Evolutionary conservation across 53 echinoderm and acorn worm species (phyloP), one percentile per base, ranked within the genome.

Genomic region (Arbacia lixula): DNA sequence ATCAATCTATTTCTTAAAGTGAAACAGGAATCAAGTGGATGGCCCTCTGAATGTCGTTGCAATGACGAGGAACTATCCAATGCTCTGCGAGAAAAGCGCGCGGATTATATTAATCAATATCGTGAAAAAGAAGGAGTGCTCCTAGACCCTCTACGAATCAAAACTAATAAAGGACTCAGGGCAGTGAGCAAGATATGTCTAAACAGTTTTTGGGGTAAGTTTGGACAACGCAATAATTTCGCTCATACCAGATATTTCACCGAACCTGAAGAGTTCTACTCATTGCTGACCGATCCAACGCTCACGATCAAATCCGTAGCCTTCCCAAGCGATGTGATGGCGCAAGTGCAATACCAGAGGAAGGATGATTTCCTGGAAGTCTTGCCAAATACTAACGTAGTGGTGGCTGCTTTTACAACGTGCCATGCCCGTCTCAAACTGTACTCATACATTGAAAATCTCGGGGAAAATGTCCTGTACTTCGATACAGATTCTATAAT

Each of bases 21-120:
- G 28, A 94, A 94, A 61, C 91, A 94, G 52, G 94, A 94, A 66
- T 81, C 91, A 3, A 86, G 86, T 20, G 91, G 89, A 1, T 94
- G 94, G 94, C 94, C 94, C 6, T 2, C 32, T 0, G 69, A 62
- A 64, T 91, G 88, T 79, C 37, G 52, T 14, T 86, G 77, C 1
- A 33, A 91, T 0, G 83, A 66, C 2, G 57, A 81, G 6, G 28
- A 67, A 22, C 22, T 46, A 0, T 12, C 2, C 12, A 12, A 24
- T 3, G 46, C 62, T 2, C 62, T 25, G 1, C 8, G 30, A 33
- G 12, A 43, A 12, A 21, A 42, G 4, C 14, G 82, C 5, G 6
- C 17, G 19, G 24, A 29, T 4, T 94, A 91, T 60, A 56, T 94
- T 19, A 12, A 72, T 1, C 12, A 40, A 5, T 94, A 89, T 51